Percentiles rank a stretch among this genome's conserved stretches.
phyloP scores from a whole-genome alignment of 2,797 vertebrate species.

The Xerus rutilus region DNA sequence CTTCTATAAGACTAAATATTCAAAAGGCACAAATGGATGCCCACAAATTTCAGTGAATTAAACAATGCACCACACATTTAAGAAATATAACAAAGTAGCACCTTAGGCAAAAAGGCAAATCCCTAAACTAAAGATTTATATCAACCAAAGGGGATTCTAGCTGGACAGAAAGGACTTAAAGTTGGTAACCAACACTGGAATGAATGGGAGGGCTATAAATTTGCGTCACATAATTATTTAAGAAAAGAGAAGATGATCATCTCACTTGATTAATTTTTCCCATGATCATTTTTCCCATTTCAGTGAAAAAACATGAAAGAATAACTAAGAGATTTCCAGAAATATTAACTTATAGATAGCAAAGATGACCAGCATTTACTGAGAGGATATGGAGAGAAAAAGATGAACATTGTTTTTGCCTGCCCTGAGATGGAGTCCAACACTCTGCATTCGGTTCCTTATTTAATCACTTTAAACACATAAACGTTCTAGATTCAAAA shows the following conservation, averaged over 20 bases:
- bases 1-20: not conserved
- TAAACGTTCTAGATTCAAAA: conserved; percentile 33
- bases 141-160: conserved; percentile 30
- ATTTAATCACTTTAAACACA: conserved; percentile 10
- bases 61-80: not conserved
- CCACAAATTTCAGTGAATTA: not conserved
- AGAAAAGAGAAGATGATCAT: not conserved
- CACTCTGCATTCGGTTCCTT: not conserved
- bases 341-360: not conserved
- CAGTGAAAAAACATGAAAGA: not conserved
- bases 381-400: not conserved
- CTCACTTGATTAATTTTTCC: not conserved
- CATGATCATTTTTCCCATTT: not conserved
- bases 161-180: not conserved
- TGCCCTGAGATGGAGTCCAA: not conserved
- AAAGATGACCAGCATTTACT: conserved; percentile 12
- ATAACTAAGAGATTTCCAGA: conserved; percentile 46
- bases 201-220: not conserved
- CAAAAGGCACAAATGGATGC: not conserved
- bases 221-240: not conserved
- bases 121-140: not conserved
- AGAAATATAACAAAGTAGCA: not conserved
- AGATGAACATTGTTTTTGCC: not conserved
- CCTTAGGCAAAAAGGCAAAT: conserved; percentile 18
- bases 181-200: not conserved